A percentile compares a stretch with the other conserved stretches of the same genome.
Conservation (phyloP, 2,797 vertebrate species). For the Simalia tracyae region DNA sequence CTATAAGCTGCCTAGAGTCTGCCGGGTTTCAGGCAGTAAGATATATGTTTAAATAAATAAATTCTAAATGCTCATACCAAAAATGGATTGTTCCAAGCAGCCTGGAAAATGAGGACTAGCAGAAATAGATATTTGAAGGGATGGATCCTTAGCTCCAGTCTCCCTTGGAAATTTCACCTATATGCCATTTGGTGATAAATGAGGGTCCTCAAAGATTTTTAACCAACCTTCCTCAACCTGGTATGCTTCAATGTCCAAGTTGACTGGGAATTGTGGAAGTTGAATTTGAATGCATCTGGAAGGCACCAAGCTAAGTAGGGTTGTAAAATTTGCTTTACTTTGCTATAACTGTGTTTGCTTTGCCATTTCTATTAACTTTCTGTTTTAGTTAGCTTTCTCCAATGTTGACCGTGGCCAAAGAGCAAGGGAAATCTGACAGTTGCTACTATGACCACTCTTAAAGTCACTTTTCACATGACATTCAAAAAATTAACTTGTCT, state of each 20-base stretch:
- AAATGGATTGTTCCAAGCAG: no score
- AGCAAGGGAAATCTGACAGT: background rate
- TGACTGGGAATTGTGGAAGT: background rate
- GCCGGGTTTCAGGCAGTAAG: no score
- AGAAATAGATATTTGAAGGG: no score
- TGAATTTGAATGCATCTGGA: background rate
- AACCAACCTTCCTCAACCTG: background rate
- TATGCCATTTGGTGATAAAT: background rate
- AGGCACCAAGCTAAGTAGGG: no score
- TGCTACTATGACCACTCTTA: background rate
- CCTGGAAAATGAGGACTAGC: no score
- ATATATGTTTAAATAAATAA: no score
- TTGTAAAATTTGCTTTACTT: background rate
- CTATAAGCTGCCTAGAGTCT: no score
- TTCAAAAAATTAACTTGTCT: background rate
- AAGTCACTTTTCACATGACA: background rate
- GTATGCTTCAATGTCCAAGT: background rate
- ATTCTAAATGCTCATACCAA: no score
- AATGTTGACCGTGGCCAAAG: background rate
- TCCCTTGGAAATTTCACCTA: background rate
- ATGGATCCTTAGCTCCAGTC: background rate
- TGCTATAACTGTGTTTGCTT: background rate
- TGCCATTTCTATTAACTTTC: background rate
- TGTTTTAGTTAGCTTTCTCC: background rate
- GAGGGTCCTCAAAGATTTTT: no score